phyloP scores from a whole-genome alignment of 2,888 invertebrate species.

The Drosophila lutescens region DNA sequence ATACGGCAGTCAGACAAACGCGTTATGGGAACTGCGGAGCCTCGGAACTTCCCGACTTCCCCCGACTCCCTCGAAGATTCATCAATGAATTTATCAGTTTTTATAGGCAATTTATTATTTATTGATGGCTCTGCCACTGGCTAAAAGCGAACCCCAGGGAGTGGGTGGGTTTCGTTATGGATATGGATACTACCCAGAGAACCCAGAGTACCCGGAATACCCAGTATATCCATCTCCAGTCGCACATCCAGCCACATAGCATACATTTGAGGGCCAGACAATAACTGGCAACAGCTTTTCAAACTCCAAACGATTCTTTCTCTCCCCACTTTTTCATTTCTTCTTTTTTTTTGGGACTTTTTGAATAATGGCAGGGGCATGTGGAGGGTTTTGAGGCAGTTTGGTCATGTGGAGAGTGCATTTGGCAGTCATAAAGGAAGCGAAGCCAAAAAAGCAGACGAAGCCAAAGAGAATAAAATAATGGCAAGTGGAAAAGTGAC shows the following conservation, averaged over 20 bases:
- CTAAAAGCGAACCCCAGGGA: slow-evolving; percentile 7
- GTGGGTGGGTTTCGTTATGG: neutral
- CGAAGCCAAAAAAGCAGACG: slow-evolving; percentile 30
- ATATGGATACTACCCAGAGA: neutral
- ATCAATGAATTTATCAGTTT: slow-evolving; percentile 78
- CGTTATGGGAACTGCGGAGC: slow-evolving; percentile 32
- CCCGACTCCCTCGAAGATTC: slow-evolving; percentile 48
- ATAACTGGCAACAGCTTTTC: slow-evolving; percentile 60
- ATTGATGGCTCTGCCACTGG: slow-evolving; percentile 60
- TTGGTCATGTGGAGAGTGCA: slow-evolving; percentile 26
- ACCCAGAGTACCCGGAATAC: neutral
- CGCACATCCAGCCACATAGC: slow-evolving; percentile 17
- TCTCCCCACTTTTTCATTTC: slow-evolving; percentile 10
- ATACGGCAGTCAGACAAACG: slow-evolving; percentile 46
- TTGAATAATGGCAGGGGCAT: slow-evolving; percentile 35
- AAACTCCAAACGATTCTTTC: slow-evolving; percentile 38
- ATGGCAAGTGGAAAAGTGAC: slow-evolving; percentile 3
- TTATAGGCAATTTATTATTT: slow-evolving; percentile 78
- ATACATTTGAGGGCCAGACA: slow-evolving; percentile 39
- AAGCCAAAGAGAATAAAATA: slow-evolving; percentile 34
- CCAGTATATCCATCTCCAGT: slow-evolving; percentile 28
- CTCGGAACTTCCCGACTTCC: neutral
- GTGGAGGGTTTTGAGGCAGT: slow-evolving; percentile 13
- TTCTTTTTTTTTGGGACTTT: slow-evolving; percentile 16
- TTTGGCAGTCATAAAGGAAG: slow-evolving; percentile 35